Evolutionary conservation across 1,140 invertebrate genomes (phyloP), one percentile per base, ranked within the genome.

Genomic region (Diploscapter pachys): DNA sequence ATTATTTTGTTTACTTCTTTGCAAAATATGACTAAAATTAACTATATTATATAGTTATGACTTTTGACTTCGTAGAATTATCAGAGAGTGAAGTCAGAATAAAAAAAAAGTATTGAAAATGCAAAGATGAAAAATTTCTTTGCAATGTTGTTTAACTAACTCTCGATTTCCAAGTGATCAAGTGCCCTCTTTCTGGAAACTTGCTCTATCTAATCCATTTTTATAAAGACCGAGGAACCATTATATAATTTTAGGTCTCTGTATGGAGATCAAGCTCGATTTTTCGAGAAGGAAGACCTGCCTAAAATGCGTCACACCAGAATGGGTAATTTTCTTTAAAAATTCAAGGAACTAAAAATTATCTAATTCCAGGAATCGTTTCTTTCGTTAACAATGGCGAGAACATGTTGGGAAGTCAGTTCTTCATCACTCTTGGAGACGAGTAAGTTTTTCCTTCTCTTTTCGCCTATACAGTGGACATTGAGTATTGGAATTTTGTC

Each of bases 331-430:
- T 31, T 65, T 31, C 9, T 31, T 31, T 31, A 31, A 1, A 31
- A 31, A 31, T 31, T 31, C 1, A 31, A 31, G 31, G 31, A 31
- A 31, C 31, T 31, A 31, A 31, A 31, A 31, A 31, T 31, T 31
- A 31, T 1, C 31, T 31, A 31, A 31, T 31, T 31, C 8, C 63
- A 63, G 96, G 97, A 54, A 88, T 93, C 11, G 84, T 99, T 2
- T 99, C 96, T 5, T 94, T 98, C 91, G 95, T 98, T 0, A 94
- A 96, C 84, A 94, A 93, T 83, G 94, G 94, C 2, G 90, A 93
- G 73, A 91, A 92, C 83, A 92, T 96, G 91, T 89, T 96, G 78
- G 96, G 95, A 3, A 98, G 95, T 0, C 88, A 89, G 86, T 99
- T 99, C 88, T 98, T 98, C 85, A 90, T 99, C 62, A 99, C 97